These are phyloP conservation scores for Julus scanicus DNA, from an alignment of 2,888 invertebrate species.

Conservation along the genomic window DNA sequence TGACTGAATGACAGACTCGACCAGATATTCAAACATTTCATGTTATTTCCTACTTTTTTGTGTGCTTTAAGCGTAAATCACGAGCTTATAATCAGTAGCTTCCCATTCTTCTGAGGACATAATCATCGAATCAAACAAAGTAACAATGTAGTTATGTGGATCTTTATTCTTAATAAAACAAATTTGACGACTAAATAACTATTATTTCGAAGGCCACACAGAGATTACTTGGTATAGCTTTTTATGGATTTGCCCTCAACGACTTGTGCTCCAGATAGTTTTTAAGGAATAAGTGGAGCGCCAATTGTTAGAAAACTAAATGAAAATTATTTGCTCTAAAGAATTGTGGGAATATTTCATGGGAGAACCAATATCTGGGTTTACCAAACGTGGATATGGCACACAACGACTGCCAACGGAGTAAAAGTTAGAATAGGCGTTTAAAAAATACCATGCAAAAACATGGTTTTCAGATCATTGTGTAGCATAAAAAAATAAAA, in stretches of 20 bases:
- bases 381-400: neutral
- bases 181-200: neutral
- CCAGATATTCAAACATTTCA: neutral
- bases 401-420: too few relatives aligned
- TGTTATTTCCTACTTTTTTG: neutral
- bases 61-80: neutral
- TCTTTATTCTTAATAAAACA: neutral
- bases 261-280: neutral
- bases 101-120: too few relatives aligned
- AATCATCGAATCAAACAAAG: neutral
- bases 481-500: neutral
- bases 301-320: neutral
- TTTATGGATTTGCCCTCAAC: neutral
- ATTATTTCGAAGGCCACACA: neutral
- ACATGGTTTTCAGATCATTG: neutral
- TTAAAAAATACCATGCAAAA: neutral
- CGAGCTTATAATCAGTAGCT: too few relatives aligned
- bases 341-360: slow-evolving; percentile 12
- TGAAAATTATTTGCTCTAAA: neutral
- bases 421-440: neutral
- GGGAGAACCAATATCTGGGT: neutral
- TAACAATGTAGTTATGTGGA: neutral
- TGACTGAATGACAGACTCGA: neutral
- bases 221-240: neutral
- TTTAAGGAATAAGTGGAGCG: neutral